Conservation (phyloP, 2,888 invertebrate genomes). For the Mactromeris polynyma region DNA sequence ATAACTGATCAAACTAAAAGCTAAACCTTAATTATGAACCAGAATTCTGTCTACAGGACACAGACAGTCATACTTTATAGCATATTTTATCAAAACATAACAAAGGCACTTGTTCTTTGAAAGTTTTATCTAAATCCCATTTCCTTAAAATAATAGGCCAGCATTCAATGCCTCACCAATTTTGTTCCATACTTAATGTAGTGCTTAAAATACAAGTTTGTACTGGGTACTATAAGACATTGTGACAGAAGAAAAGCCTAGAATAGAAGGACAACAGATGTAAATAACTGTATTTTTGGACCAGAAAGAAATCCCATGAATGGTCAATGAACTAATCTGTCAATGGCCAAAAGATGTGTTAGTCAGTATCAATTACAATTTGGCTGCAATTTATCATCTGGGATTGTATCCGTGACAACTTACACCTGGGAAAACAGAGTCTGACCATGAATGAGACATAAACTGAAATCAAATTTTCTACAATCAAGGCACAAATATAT, state of each 20-base stretch:
- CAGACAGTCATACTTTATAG: not conserved
- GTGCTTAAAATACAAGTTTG: not conserved
- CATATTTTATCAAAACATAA: not conserved
- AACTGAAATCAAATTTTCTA: slow-evolving; percentile 18
- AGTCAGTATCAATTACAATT: slow-evolving; percentile 33
- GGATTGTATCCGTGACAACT: slow-evolving; percentile 5
- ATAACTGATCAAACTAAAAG: slow-evolving; percentile 1
- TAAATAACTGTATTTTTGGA: not conserved
- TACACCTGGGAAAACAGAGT: slow-evolving; percentile 43
- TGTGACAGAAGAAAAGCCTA: too few species aligned
- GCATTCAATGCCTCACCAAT: too few species aligned
- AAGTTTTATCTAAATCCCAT: not conserved
- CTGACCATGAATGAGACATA: not conserved
- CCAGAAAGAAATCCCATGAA: not conserved
- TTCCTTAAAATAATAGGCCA: not conserved
- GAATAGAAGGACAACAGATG: too few species aligned
- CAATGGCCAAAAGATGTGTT: not conserved
- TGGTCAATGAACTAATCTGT: not conserved
- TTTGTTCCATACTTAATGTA: too few species aligned
- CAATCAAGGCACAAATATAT: slow-evolving; percentile 17
- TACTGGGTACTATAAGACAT: not conserved
- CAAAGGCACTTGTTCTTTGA: not conserved
- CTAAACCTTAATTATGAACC: not conserved
- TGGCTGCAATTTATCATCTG: slow-evolving; percentile 31
- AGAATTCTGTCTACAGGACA: not conserved